Base-by-base conservation (phyloP, 2,888 invertebrate genomes). In the Cataglyphis cursor region DNA sequence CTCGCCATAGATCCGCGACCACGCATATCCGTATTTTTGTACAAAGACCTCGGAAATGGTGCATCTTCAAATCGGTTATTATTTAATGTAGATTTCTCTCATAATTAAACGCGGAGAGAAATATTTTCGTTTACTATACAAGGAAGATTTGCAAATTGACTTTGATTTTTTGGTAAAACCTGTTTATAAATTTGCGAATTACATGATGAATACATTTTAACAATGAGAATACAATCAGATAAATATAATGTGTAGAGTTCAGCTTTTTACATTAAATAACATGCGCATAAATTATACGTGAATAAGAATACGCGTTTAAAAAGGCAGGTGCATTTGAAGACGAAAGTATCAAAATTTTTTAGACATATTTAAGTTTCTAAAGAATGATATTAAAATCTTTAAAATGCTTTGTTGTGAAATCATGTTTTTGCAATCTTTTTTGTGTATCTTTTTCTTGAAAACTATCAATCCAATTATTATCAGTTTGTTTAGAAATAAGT, bases 111-210 rank as follows among this genome's bases (percentile, higher is more conserved):
- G n/a, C 9, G 41, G 5, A 54, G 12, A 76, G 41, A 68, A 51
- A 21, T 15, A 76, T 28, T 68, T 68, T 41, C 15, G 3, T 18
- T 18, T 64, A 18, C 38, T n/a, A 4, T 24, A 54, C 12, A 66
- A 35, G 8, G n/a, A 44, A 65, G n/a, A 65, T 51, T 54, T 38
- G 65, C 15, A 66, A 66, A 44, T 75, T 35, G 51, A 54, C 1
- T 51, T 51, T 51, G 35, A 51, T 51, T 8, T 51, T 65, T 75
- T 66, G 8, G 35, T 51, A 51, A 66, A 41, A 76, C 10, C n/a
- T 66, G 21, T 66, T 54, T 54, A 54, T 38, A 59, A 54, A 35
- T 41, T 68, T 68, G 28, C 44, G n/a, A 74, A 65, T 75, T 75
- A 75, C 75, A 75, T 38, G 21, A n/a, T 12, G 15, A 54, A 76